phyloP scores from a whole-genome alignment of 2,888 invertebrate genomes.

The Listrodromus nycthemerus region DNA sequence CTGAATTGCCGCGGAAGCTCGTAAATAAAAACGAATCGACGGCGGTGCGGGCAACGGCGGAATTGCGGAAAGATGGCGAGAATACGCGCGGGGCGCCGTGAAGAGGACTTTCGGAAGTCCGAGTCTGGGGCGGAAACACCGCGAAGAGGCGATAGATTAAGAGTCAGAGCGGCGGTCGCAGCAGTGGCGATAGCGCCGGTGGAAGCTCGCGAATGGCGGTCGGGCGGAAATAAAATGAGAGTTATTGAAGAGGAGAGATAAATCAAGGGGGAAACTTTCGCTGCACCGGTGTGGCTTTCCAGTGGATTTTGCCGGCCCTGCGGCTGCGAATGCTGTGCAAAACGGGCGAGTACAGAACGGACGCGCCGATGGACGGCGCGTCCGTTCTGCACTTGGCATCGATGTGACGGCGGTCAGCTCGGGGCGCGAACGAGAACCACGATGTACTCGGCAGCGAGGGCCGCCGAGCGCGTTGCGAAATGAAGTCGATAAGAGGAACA shows the following conservation, averaged over 20 bases:
- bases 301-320: too few species aligned
- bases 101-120: neutral
- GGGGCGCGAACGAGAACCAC: constrained; percentile 21
- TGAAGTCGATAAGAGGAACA: constrained; percentile 81
- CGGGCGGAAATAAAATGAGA: constrained; percentile 76
- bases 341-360: too few species aligned
- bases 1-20: constrained; percentile 55
- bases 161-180: constrained; percentile 65
- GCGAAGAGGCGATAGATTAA: constrained; percentile 72
- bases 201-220: constrained; percentile 45
- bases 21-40: constrained; percentile 80
- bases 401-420: constrained; percentile 1
- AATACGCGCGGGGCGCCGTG: constrained; percentile 4
- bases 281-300: constrained; percentile 53
- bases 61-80: constrained; percentile 51
- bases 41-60: constrained; percentile 61
- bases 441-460: constrained; percentile 37
- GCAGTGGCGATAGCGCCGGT: constrained; percentile 4
- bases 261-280: constrained; percentile 73
- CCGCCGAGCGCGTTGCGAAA: constrained; percentile 69
- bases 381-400: neutral
- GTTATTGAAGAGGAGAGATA: constrained; percentile 79
- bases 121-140: constrained; percentile 5
- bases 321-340: too few species aligned
- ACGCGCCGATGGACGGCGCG: neutral